Evolutionary conservation across 2,888 invertebrate genomes (phyloP).

Genomic region (Melanchra persicariae): DNA sequence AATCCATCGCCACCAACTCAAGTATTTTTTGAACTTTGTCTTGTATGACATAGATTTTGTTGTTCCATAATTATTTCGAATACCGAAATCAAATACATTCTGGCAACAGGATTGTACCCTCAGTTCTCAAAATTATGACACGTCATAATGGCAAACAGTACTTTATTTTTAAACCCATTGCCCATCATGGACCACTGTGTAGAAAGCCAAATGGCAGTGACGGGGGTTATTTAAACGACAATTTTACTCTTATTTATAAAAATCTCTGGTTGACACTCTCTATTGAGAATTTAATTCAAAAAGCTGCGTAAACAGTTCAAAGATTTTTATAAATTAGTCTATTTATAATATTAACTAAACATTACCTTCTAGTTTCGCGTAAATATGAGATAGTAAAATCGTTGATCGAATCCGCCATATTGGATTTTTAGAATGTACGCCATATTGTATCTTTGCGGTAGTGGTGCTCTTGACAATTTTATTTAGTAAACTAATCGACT

Average conservation of each 20-base stretch:
- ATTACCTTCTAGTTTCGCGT: conserved; percentile 41
- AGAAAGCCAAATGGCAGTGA: conserved; percentile 66
- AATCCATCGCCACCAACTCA: not conserved
- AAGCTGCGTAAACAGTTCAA: not conserved
- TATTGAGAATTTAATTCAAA: not conserved
- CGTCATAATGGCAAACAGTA: not conserved
- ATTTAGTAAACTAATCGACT: conserved; percentile 24
- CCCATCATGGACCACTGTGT: conserved; percentile 28
- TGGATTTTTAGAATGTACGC: conserved; percentile 37
- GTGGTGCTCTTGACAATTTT: conserved; percentile 17
- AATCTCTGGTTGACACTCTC: not conserved
- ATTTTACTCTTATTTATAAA: conserved; percentile 8
- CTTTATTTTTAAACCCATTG: not conserved
- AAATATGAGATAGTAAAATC: conserved; percentile 52
- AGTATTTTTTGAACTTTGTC: not conserved
- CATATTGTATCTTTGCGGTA: conserved; percentile 28
- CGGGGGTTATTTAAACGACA: conserved; percentile 47
- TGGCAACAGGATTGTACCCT: no score
- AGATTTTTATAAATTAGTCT: conserved; percentile 12
- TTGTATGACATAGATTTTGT: no score
- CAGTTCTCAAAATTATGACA: not conserved
- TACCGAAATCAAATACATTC: no score
- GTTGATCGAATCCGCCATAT: conserved; percentile 38
- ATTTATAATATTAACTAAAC: conserved; percentile 42
- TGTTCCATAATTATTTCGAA: no score